These are phyloP conservation scores for Galaxias olidus DNA, from an alignment of 2,797 vertebrate species.

Conservation along the genomic window DNA sequence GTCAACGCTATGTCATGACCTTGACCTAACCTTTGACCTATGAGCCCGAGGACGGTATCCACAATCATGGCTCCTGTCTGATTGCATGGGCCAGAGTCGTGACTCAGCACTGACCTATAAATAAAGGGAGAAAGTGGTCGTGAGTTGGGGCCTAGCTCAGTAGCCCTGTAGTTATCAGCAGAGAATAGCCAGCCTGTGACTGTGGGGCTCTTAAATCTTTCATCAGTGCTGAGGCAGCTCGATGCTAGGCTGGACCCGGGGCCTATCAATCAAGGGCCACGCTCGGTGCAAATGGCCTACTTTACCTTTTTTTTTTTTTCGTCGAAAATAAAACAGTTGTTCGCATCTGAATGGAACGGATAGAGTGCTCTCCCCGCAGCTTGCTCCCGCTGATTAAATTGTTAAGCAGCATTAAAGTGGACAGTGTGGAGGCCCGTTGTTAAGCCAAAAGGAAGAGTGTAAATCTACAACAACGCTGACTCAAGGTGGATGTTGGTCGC, in stretches of 20 bases:
- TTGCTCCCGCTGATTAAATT: conserved; percentile 34
- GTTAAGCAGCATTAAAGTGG: conserved; percentile 43
- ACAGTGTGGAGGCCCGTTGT: conserved; percentile 15
- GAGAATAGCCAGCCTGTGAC: conserved; percentile 52
- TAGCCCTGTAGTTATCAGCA: conserved; percentile 54
- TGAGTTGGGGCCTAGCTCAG: conserved; percentile 28
- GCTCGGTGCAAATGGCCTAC: conserved; percentile 62
- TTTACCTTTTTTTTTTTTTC: conserved; percentile 63
- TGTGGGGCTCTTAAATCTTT: conserved; percentile 70
- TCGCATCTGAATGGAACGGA: conserved; percentile 59
- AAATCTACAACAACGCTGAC: conserved; percentile 17
- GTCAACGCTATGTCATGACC: conserved; percentile 35
- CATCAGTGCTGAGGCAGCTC: conserved; percentile 62
- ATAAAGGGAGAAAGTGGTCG: conserved; percentile 61
- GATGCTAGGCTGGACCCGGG: conserved; percentile 43
- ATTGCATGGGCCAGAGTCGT: conserved; percentile 43
- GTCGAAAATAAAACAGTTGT: conserved; percentile 60
- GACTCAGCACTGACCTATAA: conserved; percentile 50
- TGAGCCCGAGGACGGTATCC: conserved; percentile 34
- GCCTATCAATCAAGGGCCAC: conserved; percentile 65
- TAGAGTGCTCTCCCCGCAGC: conserved; percentile 32
- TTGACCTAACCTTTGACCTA: not conserved
- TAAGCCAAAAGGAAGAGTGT: conserved; percentile 31
- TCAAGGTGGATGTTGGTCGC: not conserved
- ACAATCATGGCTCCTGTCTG: conserved; percentile 14